These are phyloP conservation scores for Barypeithes pellucidus DNA, from an alignment of 2,888 invertebrate genomes.

Conservation along the genomic window DNA sequence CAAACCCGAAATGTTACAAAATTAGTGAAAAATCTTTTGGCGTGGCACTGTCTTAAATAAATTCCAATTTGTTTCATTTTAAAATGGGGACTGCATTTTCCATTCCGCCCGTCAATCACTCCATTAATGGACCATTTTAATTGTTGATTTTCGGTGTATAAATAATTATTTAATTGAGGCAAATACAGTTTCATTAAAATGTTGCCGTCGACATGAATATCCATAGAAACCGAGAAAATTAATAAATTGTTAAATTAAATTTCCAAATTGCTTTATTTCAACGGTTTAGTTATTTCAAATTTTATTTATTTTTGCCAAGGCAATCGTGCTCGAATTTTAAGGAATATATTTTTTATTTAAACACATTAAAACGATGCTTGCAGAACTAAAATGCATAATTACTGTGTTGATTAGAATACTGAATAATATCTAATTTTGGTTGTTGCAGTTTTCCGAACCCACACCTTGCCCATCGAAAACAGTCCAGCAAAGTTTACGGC, in stretches of 20 bases:
- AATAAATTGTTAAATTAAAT: conserved; percentile 37
- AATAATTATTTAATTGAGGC: conserved; percentile 53
- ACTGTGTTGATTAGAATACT: too few relatives aligned
- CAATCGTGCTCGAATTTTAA: too few relatives aligned
- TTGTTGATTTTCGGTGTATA: conserved; percentile 57
- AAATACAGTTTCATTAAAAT: conserved; percentile 42
- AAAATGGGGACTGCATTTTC: conserved; percentile 47
- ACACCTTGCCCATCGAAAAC: too few relatives aligned
- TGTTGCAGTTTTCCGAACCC: too few relatives aligned
- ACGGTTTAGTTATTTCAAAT: neutral
- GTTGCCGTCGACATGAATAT: conserved; percentile 33
- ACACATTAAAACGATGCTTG: too few relatives aligned
- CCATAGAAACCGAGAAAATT: conserved; percentile 18
- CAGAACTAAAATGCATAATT: too few relatives aligned
- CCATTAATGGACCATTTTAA: conserved; percentile 61
- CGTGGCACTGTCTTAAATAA: conserved; percentile 36
- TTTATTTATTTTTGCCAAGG: neutral
- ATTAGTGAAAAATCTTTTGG: neutral
- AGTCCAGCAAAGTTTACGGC: too few relatives aligned
- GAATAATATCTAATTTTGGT: too few relatives aligned
- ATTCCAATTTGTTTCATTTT: conserved; percentile 42
- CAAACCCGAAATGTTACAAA: too few relatives aligned
- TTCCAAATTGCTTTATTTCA: conserved; percentile 33
- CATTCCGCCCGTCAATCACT: conserved; percentile 56
- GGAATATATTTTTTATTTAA: too few relatives aligned